Evolutionary conservation across 2,113 vertebrate species (phyloP), one percentile per base, ranked within the genome.

Genomic region (Prionailurus viverrinus): DNA sequence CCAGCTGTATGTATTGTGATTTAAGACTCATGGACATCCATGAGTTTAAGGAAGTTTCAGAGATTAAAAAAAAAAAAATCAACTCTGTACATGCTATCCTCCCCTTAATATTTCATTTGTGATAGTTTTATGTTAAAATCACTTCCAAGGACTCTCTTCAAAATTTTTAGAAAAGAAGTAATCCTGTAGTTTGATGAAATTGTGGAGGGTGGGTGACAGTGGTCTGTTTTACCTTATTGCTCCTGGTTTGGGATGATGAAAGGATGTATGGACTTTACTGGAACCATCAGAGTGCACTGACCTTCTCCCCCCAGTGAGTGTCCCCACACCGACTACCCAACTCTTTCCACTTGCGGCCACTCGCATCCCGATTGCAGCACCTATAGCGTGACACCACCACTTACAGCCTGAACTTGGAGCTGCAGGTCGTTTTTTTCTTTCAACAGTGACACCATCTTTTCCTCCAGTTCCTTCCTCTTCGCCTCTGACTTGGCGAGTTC

Each of bases 351-450:
- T 11, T 7, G 2, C 63, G 45, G 7, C 58, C 39, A 33, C 31
- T 76, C 69, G 58, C 3, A 25, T 81, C 36, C 27, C 53, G 4
- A 41, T 84, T 48, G 48, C 18, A 23, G 27, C 39, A 53, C 36
- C 29, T 53, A 36, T 53, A 36, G 10, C 7, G 5, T 78, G 36
- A 9, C 41, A 39, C 4, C 27, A 16, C 13, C 94, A 98, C 99
- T 98, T 97, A 99, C 99, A 63, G 99, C 93, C 89, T 99, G 99
- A 31, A 99, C 99, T 97, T 99, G 99, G 51, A 99, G 99, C 96
- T 99, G 98, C 71, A 99, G 96, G 78, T 99, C 99, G 31, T 99
- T 99, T 95, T 99, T 99, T 66, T 99, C 99, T 97, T 99, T 99
- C 39, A 99, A 15, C 0, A 99, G 80, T 2, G 98, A 97, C 83